Evolutionary conservation across 2,113 vertebrate genomes (phyloP).

Genomic region (Oncorhynchus kisutch): DNA sequence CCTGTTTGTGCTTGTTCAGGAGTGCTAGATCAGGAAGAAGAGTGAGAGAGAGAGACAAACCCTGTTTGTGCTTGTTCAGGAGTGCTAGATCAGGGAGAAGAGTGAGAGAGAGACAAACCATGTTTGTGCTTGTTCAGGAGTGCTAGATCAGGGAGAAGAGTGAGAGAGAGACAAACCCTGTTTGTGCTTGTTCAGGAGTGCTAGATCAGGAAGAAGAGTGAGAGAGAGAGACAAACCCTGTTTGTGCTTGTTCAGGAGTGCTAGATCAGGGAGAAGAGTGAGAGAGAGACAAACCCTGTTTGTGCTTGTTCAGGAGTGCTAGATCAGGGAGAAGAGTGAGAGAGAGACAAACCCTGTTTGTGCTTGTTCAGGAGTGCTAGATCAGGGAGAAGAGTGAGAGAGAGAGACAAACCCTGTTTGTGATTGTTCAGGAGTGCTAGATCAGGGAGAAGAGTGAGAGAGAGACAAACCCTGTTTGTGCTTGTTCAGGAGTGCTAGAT

Average conservation of each 20-base stretch:
- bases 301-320: slow-evolving; percentile 45
- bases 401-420: slow-evolving; percentile 23
- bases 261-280: slow-evolving; percentile 34
- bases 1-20: slow-evolving; percentile 34
- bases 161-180: slow-evolving; percentile 23
- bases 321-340: slow-evolving; percentile 27
- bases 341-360: slow-evolving; percentile 23
- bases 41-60: slow-evolving; percentile 20
- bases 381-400: slow-evolving; percentile 23
- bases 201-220: slow-evolving; percentile 42
- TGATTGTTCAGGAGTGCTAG: slow-evolving; percentile 48
- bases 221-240: slow-evolving; percentile 23
- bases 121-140: slow-evolving; percentile 35
- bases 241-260: slow-evolving; percentile 39
- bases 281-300: slow-evolving; percentile 24
- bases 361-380: slow-evolving; percentile 49
- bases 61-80: slow-evolving; percentile 34
- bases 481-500: slow-evolving; percentile 51
- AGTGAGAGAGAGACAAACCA: slow-evolving; percentile 20
- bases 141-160: slow-evolving; percentile 40
- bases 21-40: slow-evolving; percentile 48
- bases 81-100: slow-evolving; percentile 40
- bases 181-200: slow-evolving; percentile 39
- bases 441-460: slow-evolving; percentile 18
- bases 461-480: slow-evolving; percentile 22